Percentiles rank a stretch among this genome's conserved stretches.
These are phyloP conservation scores for Pithys albifrons DNA, from an alignment of 2,113 vertebrate species.

Conservation along the genomic window DNA sequence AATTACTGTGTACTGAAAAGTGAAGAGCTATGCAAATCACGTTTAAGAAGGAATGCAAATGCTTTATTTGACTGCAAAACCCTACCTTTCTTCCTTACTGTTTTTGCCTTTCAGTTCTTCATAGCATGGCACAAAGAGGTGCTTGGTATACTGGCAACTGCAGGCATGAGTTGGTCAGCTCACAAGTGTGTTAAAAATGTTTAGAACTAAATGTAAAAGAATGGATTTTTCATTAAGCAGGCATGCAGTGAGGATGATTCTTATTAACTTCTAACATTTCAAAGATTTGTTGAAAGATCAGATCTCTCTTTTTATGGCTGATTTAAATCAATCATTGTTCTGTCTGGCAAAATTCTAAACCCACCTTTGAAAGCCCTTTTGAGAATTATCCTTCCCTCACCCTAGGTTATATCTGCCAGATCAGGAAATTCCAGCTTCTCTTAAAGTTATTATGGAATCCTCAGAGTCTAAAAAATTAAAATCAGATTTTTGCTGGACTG, in stretches of 20 bases:
- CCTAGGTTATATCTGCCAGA: constrained; percentile 9
- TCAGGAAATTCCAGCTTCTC: constrained; percentile 59
- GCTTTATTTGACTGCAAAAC: background rate
- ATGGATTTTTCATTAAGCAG: constrained; percentile 16
- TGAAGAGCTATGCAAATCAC: background rate
- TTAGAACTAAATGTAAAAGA: background rate
- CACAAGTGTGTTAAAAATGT: background rate
- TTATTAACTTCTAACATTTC: constrained; percentile 10
- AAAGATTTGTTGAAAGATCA: constrained; percentile 18
- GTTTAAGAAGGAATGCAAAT: background rate
- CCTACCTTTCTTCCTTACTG: background rate
- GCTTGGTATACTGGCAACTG: background rate
- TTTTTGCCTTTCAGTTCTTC: background rate
- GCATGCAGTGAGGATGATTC: background rate
- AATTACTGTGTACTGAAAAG: background rate
- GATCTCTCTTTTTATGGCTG: background rate
- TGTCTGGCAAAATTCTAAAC: constrained; percentile 19
- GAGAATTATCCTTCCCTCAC: constrained; percentile 13
- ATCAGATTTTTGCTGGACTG: constrained; percentile 12
- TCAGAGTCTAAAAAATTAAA: constrained; percentile 7
- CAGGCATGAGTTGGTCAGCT: background rate
- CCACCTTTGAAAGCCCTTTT: constrained; percentile 27
- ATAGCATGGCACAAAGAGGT: background rate
- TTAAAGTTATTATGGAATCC: constrained; percentile 26
- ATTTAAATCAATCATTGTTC: constrained; percentile 55